Evolutionary conservation across 2,888 invertebrate species (phyloP).

Genomic region (Prostheceraeus crozeri): DNA sequence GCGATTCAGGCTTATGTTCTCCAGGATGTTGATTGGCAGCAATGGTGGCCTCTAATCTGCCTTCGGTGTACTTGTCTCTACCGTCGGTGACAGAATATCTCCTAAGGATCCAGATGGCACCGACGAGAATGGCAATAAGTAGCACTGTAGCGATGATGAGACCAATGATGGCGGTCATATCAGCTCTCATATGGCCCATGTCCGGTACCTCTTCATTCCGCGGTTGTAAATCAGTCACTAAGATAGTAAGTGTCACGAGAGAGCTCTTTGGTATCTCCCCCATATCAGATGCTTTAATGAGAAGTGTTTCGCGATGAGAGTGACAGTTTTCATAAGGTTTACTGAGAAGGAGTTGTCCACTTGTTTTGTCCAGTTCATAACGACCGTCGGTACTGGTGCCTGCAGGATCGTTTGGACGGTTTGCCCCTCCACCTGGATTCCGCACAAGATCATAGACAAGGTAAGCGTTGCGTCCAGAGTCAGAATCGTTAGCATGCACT

Average conservation of each 20-base stretch:
- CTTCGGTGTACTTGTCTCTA: no score
- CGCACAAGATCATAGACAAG: not conserved
- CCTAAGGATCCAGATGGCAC: no score
- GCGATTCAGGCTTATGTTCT: no score
- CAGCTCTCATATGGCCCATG: not conserved
- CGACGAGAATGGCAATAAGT: conserved; percentile 30
- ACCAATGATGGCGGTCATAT: conserved; percentile 31
- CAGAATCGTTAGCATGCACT: conserved; percentile 75
- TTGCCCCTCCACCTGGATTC: not conserved
- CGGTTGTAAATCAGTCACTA: conserved; percentile 6
- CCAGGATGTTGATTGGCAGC: no score
- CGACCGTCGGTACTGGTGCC: not conserved
- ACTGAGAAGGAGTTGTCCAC: conserved; percentile 3
- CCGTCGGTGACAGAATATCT: no score
- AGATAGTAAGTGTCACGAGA: not conserved
- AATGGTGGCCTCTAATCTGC: no score
- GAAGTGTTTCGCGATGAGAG: not conserved
- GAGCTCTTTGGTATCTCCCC: not conserved
- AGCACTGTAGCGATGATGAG: conserved; percentile 34
- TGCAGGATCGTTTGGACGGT: not conserved
- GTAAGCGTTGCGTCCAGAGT: conserved; percentile 69
- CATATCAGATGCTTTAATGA: conserved; percentile 13
- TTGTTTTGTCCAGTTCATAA: not conserved
- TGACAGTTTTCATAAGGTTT: conserved; percentile 6
- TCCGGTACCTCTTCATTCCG: not conserved